phyloP scores from a whole-genome alignment of 2,797 vertebrate genomes.

The Muscicapa striata region DNA sequence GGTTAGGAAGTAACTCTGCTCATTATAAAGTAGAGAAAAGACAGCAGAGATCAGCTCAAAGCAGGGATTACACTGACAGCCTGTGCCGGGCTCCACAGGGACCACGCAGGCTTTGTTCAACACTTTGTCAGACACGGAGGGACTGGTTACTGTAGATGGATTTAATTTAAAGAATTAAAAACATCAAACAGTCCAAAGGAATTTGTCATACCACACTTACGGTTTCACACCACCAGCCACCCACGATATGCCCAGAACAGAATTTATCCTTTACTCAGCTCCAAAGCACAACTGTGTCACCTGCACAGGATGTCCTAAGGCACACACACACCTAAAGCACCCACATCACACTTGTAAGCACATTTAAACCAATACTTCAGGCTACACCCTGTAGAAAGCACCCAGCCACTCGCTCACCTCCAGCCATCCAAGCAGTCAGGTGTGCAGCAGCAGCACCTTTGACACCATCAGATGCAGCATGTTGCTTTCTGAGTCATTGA shows the following conservation, averaged over 20 bases:
- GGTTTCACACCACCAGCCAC: neutral
- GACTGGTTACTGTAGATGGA: neutral
- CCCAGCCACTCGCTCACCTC: neutral
- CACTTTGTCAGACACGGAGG: neutral
- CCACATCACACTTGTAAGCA: fast-evolving
- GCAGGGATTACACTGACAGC: neutral
- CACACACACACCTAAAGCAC: no score
- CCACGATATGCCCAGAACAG: neutral
- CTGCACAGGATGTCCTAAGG: neutral
- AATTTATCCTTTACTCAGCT: neutral
- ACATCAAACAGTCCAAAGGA: neutral
- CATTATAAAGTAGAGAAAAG: neutral
- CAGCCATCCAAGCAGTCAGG: neutral
- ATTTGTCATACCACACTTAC: neutral
- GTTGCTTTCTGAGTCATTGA: neutral
- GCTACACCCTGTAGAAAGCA: neutral
- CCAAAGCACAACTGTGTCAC: neutral
- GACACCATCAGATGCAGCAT: neutral
- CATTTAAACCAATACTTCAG: neutral
- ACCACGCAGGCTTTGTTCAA: neutral
- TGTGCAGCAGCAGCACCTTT: neutral
- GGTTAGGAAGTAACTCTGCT: constrained; percentile 4
- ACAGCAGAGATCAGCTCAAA: neutral
- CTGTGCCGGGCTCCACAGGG: neutral
- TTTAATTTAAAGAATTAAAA: constrained; percentile 51